phyloP scores from a whole-genome alignment of 2,113 vertebrate genomes.

The Hydrolagus affinis region DNA sequence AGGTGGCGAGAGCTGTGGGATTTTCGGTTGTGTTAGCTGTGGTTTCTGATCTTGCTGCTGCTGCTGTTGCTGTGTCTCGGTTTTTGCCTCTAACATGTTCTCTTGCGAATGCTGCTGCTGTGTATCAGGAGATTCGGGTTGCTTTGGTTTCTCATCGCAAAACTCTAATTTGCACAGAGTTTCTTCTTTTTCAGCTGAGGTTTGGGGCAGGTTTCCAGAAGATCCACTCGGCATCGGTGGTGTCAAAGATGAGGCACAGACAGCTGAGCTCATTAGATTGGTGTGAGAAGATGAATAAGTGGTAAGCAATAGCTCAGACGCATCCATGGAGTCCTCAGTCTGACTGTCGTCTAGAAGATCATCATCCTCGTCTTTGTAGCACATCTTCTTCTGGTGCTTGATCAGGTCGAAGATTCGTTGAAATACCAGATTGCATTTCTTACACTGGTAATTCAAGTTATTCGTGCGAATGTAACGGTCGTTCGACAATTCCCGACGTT shows the following conservation, averaged over 20 bases:
- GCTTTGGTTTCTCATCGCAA: conserved; percentile 89
- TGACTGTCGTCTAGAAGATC: conserved; percentile 95
- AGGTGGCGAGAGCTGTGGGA: conserved; percentile 67
- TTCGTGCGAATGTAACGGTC: conserved; percentile 92
- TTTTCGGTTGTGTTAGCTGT: conserved; percentile 60
- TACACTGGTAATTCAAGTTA: conserved; percentile 97
- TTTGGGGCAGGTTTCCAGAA: conserved; percentile 58
- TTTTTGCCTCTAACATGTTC: conserved; percentile 77
- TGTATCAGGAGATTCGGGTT: conserved; percentile 67
- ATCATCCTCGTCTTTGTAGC: conserved; percentile 98
- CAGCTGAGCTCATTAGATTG: conserved; percentile 79
- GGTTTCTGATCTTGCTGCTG: conserved; percentile 71
- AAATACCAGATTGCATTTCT: conserved; percentile 95
- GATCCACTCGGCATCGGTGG: conserved; percentile 64
- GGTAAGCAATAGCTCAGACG: conserved; percentile 83
- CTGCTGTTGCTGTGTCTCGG: conserved; percentile 60
- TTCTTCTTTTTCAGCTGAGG: conserved; percentile 69
- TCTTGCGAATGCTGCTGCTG: conserved; percentile 74
- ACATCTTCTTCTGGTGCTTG: conserved; percentile 98
- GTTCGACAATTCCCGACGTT: conserved; percentile 84
- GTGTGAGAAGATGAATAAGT: conserved; percentile 95
- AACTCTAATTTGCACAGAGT: conserved; percentile 64
- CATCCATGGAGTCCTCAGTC: conserved; percentile 91
- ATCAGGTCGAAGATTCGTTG: conserved; percentile 97
- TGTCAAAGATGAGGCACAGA: conserved; percentile 71